phyloP scores from a whole-genome alignment of 2,797 vertebrate genomes.

The Schizothorax lantsangensis region DNA sequence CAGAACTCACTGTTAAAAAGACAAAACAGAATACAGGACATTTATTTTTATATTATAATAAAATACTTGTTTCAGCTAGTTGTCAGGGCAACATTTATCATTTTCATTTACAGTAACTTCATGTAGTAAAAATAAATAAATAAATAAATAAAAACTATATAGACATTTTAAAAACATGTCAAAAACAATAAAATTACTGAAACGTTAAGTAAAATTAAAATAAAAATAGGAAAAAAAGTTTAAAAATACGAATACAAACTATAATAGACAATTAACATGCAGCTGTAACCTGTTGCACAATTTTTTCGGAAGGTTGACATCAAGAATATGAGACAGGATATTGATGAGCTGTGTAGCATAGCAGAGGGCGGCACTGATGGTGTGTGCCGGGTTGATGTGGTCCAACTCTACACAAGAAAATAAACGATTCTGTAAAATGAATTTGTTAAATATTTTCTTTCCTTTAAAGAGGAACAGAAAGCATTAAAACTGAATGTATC shows the following conservation, averaged over 20 bases:
- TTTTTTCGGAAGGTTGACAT: conserved; percentile 94
- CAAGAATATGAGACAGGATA: conserved; percentile 93
- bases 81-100: neutral
- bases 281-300: conserved; percentile 90
- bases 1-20: conserved; percentile 89
- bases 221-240: neutral
- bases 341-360: conserved; percentile 93
- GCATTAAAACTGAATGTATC: neutral
- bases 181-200: neutral
- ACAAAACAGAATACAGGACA: neutral
- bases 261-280: neutral
- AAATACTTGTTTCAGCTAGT: neutral
- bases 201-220: neutral
- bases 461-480: neutral
- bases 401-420: conserved; percentile 83
- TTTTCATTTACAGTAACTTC: neutral
- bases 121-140: neutral
- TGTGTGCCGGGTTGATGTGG: conserved; percentile 93
- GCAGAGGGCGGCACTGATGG: conserved; percentile 94
- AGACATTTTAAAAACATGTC: neutral
- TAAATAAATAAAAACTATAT: neutral
- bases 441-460: neutral
- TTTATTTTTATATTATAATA: neutral
- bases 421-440: neutral
- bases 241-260: neutral